Evolutionary conservation across 2,797 vertebrate genomes (phyloP).

Genomic region (Podargus strigoides): DNA sequence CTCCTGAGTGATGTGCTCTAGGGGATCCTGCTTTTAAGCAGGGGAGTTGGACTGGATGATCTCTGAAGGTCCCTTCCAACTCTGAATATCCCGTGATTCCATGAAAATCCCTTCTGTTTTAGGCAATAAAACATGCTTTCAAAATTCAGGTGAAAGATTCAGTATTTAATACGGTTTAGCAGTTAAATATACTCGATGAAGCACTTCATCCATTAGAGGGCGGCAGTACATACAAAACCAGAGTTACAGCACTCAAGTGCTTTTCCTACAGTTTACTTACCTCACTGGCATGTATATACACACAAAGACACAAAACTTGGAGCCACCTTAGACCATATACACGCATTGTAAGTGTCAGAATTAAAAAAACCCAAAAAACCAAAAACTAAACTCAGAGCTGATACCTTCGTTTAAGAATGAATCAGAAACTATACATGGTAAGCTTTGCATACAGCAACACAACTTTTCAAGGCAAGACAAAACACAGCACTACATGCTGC

Average conservation of each 20-base stretch:
- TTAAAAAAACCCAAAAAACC: background rate
- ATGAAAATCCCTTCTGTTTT: background rate
- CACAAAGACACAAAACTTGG: background rate
- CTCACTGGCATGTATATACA: background rate
- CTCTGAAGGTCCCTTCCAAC: too few species aligned
- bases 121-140: background rate
- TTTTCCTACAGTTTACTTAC: background rate
- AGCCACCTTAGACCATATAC: background rate
- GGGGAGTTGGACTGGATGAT: too few species aligned
- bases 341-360: background rate
- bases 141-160: background rate
- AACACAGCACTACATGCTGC: background rate
- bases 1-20: too few species aligned
- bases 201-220: background rate
- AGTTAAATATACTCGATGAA: background rate
- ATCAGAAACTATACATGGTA: background rate
- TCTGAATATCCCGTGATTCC: too few species aligned
- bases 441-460: background rate
- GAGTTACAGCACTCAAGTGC: background rate
- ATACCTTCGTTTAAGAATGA: background rate
- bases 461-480: background rate
- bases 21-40: too few species aligned
- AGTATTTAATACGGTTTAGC: background rate
- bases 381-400: background rate
- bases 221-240: background rate